A percentile compares a stretch with the other conserved stretches of the same genome.
These are phyloP conservation scores for Sialia sialis DNA, from an alignment of 2,113 vertebrate species.

Conservation along the genomic window DNA sequence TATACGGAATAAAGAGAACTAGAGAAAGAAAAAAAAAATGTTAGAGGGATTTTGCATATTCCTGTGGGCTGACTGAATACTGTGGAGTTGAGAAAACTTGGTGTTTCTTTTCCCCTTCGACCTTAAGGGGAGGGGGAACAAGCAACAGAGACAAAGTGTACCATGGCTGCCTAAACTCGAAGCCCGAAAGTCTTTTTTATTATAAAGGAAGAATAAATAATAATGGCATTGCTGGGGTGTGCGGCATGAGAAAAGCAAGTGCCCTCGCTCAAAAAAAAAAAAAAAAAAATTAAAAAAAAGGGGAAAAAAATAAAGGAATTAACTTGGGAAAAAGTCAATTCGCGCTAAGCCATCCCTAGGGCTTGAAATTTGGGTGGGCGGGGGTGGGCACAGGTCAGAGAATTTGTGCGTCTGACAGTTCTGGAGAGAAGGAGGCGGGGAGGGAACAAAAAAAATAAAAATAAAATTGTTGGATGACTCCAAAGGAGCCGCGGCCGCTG, in stretches of 20 bases:
- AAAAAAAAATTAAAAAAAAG: not conserved
- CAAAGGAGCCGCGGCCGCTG: not conserved
- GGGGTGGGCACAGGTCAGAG: not conserved
- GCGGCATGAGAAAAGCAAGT: constrained; percentile 55
- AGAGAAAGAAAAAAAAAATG: constrained; percentile 58
- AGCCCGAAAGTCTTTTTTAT: constrained; percentile 13
- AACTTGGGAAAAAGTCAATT: constrained; percentile 12
- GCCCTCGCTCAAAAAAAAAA: not conserved
- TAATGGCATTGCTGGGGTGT: constrained; percentile 57
- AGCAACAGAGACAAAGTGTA: constrained; percentile 56
- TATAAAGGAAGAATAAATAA: constrained; percentile 59
- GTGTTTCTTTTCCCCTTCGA: constrained; percentile 53
- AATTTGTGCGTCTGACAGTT: constrained; percentile 33
- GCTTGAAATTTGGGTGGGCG: constrained; percentile 11
- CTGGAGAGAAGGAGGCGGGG: not conserved
- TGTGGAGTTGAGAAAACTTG: constrained; percentile 40
- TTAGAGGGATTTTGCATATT: constrained; percentile 71
- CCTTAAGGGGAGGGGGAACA: constrained; percentile 17
- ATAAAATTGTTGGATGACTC: not conserved
- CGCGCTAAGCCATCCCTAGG: not conserved
- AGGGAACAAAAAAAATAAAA: not conserved
- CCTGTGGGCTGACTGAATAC: constrained; percentile 69
- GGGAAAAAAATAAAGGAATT: not conserved
- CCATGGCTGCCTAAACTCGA: constrained; percentile 31
- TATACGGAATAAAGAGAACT: constrained; percentile 49